Conservation (phyloP, 2,113 vertebrate species). For the Gopherus evgoodei region DNA sequence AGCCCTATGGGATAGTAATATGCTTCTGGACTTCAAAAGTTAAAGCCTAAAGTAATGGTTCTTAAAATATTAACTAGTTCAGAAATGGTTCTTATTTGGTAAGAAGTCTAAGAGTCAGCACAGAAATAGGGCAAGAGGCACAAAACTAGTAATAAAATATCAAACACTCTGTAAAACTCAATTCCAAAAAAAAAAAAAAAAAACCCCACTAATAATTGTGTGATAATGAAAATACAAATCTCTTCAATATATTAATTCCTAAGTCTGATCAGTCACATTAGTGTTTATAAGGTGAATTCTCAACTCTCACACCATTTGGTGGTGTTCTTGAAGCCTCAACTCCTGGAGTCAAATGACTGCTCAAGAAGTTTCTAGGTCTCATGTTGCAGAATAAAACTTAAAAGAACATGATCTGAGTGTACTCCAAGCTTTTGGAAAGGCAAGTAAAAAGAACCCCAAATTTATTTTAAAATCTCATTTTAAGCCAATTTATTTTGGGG, state of each 20-base stretch:
- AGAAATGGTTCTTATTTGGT: neutral
- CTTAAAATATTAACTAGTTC: neutral
- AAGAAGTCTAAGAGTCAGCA: neutral
- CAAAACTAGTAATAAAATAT: neutral
- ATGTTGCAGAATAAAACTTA: neutral
- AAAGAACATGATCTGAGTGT: neutral
- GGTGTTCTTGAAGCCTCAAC: neutral
- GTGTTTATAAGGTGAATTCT: neutral
- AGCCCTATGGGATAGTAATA: neutral
- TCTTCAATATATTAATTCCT: neutral
- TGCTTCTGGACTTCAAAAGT: neutral
- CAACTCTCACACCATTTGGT: neutral
- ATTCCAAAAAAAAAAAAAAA: neutral
- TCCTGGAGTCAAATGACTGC: neutral
- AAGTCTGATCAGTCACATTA: neutral
- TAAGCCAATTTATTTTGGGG: neutral
- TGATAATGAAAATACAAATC: neutral
- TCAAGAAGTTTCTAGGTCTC: neutral
- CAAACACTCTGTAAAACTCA: neutral
- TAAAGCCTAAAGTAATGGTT: neutral
- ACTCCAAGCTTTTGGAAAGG: neutral
- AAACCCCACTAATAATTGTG: neutral
- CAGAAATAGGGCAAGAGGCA: neutral
- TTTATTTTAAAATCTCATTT: neutral
- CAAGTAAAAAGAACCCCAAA: neutral